Percentiles rank a stretch among this genome's conserved stretches.
phyloP scores from a whole-genome alignment of 1,140 invertebrate species.

The Apolygus lucorum region DNA sequence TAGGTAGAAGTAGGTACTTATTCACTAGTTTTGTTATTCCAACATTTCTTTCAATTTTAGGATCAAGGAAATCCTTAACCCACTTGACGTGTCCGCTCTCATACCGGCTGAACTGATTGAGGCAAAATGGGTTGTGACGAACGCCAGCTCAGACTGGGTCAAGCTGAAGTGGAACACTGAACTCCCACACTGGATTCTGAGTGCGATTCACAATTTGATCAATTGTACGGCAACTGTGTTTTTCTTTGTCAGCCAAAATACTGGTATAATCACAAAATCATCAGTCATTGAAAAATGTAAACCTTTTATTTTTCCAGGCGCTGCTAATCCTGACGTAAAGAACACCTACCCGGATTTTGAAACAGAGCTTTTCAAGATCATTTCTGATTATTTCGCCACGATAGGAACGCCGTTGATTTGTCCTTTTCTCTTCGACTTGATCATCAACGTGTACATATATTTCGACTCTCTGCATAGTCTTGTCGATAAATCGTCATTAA shows the following conservation, averaged over 20 bases:
- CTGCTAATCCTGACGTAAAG: conserved; percentile 21
- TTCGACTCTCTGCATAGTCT: conserved; percentile 20
- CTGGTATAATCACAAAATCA: neutral
- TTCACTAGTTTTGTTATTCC: too few relatives aligned
- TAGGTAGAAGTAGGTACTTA: too few relatives aligned
- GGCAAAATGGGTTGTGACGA: conserved; percentile 27
- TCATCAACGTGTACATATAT: conserved; percentile 24
- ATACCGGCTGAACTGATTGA: conserved; percentile 14
- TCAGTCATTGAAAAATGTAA: neutral
- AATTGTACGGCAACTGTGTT: conserved; percentile 25
- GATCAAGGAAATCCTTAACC: neutral
- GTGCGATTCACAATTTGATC: conserved; percentile 24
- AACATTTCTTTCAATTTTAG: too few relatives aligned
- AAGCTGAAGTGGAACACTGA: conserved; percentile 26
- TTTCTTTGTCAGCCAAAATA: neutral
- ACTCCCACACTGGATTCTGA: conserved; percentile 24
- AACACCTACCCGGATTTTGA: conserved; percentile 25
- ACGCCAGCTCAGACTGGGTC: conserved; percentile 24
- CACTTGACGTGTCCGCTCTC: conserved; percentile 1
- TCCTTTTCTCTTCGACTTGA: neutral
- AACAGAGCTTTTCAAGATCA: conserved; percentile 25
- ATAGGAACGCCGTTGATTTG: conserved; percentile 21
- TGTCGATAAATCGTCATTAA: conserved; percentile 2
- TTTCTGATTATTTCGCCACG: conserved; percentile 27
- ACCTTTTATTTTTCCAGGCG: conserved; percentile 23